phyloP scores from a whole-genome alignment of 2,888 invertebrate species.

The Ferdinandea cuprea region DNA sequence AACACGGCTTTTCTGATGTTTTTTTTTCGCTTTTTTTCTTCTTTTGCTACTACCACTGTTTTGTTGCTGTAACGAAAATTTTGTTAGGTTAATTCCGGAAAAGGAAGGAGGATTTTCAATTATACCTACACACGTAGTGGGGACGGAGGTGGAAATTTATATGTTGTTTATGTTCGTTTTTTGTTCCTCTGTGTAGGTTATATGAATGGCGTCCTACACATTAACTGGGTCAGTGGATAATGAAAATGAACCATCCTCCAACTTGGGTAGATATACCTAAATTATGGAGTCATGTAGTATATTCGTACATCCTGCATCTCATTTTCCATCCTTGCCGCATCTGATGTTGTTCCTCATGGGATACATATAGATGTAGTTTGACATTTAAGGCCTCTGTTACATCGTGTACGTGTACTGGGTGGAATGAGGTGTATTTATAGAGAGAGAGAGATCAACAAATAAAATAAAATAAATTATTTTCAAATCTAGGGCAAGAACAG shows the following conservation, averaged over 20 bases:
- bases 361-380: constrained; percentile 8
- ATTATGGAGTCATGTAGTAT: constrained; percentile 3
- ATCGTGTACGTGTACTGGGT: background rate
- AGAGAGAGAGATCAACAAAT: constrained; percentile 31
- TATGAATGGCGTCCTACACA: constrained; percentile 67
- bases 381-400: constrained; percentile 16
- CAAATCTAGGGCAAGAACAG: constrained; percentile 66
- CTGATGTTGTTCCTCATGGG: constrained; percentile 29
- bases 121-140: background rate
- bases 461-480: constrained; percentile 1
- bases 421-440: constrained; percentile 29
- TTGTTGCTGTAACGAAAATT: constrained; percentile 22
- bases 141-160: constrained; percentile 11
- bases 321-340: background rate
- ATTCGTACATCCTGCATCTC: constrained; percentile 1
- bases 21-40: constrained; percentile 3
- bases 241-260: constrained; percentile 57
- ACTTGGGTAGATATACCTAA: no score
- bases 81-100: constrained; percentile 51
- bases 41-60: background rate
- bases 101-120: constrained; percentile 52
- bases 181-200: constrained; percentile 4
- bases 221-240: constrained; percentile 73
- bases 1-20: constrained; percentile 12
- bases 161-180: constrained; percentile 34